Evolutionary conservation across 2,888 invertebrate genomes (phyloP).

Genomic region (Caenorhabditis macrosperma): DNA sequence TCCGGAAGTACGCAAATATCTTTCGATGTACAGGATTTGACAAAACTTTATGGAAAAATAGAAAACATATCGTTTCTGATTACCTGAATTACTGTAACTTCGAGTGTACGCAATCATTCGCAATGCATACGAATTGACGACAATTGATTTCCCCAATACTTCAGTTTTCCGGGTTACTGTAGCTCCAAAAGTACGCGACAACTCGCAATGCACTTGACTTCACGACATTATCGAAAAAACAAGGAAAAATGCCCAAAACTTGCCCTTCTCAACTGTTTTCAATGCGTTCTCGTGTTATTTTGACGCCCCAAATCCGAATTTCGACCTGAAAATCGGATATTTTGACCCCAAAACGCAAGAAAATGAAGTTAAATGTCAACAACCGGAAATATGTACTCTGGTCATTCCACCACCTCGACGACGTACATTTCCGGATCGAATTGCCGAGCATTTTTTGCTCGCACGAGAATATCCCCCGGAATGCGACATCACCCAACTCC

Average conservation of each 20-base stretch:
- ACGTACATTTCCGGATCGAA: slow-evolving; percentile 1
- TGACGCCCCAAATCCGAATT: background rate
- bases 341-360: background rate
- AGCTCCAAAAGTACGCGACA: slow-evolving; percentile 1
- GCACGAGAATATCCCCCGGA: no score
- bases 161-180: background rate
- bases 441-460: background rate
- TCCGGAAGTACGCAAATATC: background rate
- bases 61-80: background rate
- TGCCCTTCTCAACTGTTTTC: background rate
- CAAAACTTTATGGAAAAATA: background rate
- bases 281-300: background rate
- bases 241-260: background rate
- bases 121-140: no score
- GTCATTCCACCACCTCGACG: background rate
- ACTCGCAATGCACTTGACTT: background rate
- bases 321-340: background rate
- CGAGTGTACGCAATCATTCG: no score
- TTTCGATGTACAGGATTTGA: background rate
- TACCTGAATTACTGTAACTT: no score
- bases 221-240: background rate
- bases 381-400: background rate
- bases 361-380: background rate
- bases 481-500: no score
- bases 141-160: background rate